A percentile compares a stretch with the other conserved stretches of the same genome.
Conservation (phyloP, 2,888 invertebrate genomes). For the Macrophya annulata region DNA sequence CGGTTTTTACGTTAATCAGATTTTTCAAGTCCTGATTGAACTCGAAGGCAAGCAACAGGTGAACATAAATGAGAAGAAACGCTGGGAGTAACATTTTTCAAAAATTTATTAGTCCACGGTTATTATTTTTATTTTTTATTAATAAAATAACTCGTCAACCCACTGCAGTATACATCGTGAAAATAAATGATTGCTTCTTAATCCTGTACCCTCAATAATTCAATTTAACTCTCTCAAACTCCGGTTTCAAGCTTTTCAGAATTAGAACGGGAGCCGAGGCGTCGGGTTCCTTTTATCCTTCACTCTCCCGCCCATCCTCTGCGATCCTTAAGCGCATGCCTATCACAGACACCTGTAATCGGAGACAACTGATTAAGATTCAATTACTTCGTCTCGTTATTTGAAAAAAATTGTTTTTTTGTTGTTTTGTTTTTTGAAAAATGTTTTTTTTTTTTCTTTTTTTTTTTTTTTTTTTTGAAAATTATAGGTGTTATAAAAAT, state of each 20-base stretch:
- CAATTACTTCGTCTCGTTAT: not conserved
- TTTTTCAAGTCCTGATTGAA: not conserved
- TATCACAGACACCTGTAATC: not conserved
- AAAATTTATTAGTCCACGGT: not conserved
- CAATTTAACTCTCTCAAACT: not conserved
- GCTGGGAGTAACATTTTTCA: constrained; percentile 18
- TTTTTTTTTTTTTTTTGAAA: not conserved
- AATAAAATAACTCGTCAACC: not conserved
- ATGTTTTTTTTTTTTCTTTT: not conserved
- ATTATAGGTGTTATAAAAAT: not conserved
- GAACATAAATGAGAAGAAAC: constrained; percentile 11
- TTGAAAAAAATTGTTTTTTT: not conserved
- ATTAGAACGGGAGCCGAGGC: constrained; percentile 30
- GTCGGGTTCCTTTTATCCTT: constrained; percentile 43
- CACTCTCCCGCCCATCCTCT: constrained; percentile 23
- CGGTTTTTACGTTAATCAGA: not conserved
- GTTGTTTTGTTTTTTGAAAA: not conserved
- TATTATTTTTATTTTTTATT: not conserved
- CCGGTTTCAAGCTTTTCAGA: constrained; percentile 16
- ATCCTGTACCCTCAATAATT: not conserved
- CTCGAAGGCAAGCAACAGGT: constrained; percentile 20
- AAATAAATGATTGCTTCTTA: not conserved
- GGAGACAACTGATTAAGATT: not conserved
- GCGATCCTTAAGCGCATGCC: constrained; percentile 23
- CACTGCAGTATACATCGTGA: not conserved